Percentiles rank a stretch among this genome's conserved stretches.
phyloP scores from a whole-genome alignment of 2,797 vertebrate species.

The Coccyzus lansbergi region DNA sequence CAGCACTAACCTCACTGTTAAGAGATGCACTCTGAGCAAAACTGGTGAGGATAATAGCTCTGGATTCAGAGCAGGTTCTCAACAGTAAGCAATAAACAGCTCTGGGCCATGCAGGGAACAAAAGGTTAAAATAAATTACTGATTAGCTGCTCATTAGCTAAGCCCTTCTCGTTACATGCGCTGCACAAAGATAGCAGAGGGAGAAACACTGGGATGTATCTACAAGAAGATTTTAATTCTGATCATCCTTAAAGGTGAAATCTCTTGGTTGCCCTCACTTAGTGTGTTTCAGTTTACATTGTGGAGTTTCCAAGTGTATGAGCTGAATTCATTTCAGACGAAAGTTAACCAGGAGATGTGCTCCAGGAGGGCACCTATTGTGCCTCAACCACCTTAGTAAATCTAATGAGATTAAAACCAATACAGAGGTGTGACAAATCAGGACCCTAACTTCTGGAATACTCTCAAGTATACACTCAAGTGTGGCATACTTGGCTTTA shows the following conservation, averaged over 20 bases:
- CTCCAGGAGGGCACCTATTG: background rate
- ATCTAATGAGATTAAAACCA: background rate
- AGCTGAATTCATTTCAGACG: background rate
- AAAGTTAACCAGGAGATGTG: background rate
- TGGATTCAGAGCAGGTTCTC: background rate
- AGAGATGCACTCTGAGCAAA: background rate
- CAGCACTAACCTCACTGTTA: background rate
- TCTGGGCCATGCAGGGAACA: background rate
- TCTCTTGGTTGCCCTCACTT: background rate
- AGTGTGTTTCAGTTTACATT: background rate
- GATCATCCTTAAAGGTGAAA: background rate
- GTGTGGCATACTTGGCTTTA: background rate
- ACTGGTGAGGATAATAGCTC: background rate
- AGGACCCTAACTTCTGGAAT: background rate
- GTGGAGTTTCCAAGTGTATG: background rate
- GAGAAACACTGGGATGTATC: background rate
- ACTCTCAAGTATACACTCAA: no score
- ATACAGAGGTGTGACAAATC: background rate
- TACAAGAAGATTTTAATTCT: background rate
- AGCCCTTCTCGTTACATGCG: background rate
- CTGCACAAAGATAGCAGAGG: background rate
- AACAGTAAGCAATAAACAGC: conserved; percentile 2
- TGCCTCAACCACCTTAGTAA: background rate
- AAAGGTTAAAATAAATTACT: conserved; percentile 13
- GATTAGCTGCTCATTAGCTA: background rate